Evolutionary conservation across 2,888 invertebrate genomes (phyloP), one percentile per base, ranked within the genome.

Genomic region (Phlogophora meticulosa): DNA sequence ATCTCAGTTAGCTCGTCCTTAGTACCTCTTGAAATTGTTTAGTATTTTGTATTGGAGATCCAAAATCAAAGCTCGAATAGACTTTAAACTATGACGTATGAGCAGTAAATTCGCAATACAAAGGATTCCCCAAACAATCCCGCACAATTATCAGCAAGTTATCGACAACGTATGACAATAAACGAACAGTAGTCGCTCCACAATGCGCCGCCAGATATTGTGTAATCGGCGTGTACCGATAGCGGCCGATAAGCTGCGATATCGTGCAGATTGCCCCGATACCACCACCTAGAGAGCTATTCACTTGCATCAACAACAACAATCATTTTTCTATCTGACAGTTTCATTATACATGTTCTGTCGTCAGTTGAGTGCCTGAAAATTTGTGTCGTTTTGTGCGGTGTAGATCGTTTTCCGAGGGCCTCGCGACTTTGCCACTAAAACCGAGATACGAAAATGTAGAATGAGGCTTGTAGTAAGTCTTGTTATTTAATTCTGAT

Each of bases 171-270:
- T 62, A 74, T 58, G 64, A 69, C 72, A 83, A 81, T 82, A 81
- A 78, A 67, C 51, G 76, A 56, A 72, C 83, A 62, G 82, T 72
- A 81, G 83, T 71, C 80, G 56, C 60, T 43, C 48, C 67, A 69
- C 77, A 75, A 75, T 75, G 52, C 66, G 64, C 51, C 45, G 61
- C 46, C 55, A 67, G 65, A 46, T 71, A 78, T 83, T 82, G 82
- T 78, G 81, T 78, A 83, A 78, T 81, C 76, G 64, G 15, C 32
- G 68, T 76, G 71, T 77, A 45, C 36, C 60, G 81, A 85, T 85
- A 85, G 55, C 56, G 15, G 28, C 64, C 73, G 87, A 87, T 87
- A 82, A 75, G 76, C 76, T 51, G 52, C 61, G 84, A 80, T 85
- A 82, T 55, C 72, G 78, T 65, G 52, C 75, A 66, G 85, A 85